Evolutionary conservation across 2,888 invertebrate genomes (phyloP).

Genomic region (Lithophane leautieri): DNA sequence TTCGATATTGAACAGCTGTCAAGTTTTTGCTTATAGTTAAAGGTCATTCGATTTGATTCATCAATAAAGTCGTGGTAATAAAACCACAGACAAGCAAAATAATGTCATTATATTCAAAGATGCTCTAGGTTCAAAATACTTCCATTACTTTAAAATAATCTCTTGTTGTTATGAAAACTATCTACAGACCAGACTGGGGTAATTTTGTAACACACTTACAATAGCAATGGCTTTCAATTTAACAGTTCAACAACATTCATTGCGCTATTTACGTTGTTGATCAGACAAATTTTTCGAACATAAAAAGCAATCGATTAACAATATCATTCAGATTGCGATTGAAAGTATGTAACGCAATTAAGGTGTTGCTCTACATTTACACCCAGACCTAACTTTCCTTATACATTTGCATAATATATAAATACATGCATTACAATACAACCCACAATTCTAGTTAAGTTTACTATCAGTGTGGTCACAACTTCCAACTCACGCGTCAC

Average conservation of each 20-base stretch:
- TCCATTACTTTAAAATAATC: not conserved
- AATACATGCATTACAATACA: slow-evolving; percentile 16
- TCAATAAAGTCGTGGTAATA: not conserved
- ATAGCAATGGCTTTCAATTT: too few species aligned
- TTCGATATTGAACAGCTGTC: slow-evolving; percentile 26
- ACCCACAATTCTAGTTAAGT: slow-evolving; percentile 16
- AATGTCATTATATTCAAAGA: not conserved
- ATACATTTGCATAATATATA: slow-evolving; percentile 7
- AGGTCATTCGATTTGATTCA: not conserved
- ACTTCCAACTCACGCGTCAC: slow-evolving; percentile 34
- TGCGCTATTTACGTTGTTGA: too few species aligned
- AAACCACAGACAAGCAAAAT: not conserved
- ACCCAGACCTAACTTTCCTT: not conserved
- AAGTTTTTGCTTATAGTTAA: slow-evolving; percentile 19
- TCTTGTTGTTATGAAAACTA: not conserved
- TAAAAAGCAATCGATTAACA: too few species aligned
- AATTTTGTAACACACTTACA: too few species aligned
- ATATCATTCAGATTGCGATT: too few species aligned
- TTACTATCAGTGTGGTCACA: slow-evolving; percentile 33
- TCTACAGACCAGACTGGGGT: not conserved
- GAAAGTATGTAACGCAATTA: too few species aligned
- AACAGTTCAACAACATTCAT: too few species aligned
- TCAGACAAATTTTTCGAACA: too few species aligned
- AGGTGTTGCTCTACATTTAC: not conserved
- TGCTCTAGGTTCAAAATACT: not conserved